A percentile compares a stretch with the other conserved stretches of the same genome.
Evolutionary conservation across 2,113 vertebrate species (phyloP).

Genomic region (Proteles cristata): DNA sequence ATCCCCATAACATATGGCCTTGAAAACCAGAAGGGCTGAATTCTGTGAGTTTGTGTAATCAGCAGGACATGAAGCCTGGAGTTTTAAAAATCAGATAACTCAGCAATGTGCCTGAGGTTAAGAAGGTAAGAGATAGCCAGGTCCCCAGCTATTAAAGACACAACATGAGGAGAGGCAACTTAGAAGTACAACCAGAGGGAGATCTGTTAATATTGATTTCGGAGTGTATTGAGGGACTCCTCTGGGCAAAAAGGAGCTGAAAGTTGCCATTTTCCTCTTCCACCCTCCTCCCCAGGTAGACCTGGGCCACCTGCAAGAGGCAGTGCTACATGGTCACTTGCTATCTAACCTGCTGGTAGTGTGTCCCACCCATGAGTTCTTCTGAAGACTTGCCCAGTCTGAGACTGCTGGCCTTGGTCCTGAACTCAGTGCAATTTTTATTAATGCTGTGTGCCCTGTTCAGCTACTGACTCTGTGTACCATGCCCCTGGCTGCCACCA

Average conservation of each 20-base stretch:
- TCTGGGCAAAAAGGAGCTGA: not conserved
- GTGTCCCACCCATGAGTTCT: not conserved
- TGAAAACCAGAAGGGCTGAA: not conserved
- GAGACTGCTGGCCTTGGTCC: not conserved
- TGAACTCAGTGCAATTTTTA: not conserved
- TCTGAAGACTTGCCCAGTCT: not conserved
- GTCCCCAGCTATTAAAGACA: not conserved
- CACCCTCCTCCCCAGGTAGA: not conserved
- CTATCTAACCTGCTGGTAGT: not conserved
- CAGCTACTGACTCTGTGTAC: not conserved
- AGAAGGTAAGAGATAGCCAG: not conserved
- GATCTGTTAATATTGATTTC: not conserved
- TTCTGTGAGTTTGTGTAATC: not conserved
- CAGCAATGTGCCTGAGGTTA: not conserved
- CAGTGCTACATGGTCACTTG: not conserved
- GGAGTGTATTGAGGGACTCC: not conserved
- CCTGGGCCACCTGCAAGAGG: not conserved
- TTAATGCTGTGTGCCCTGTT: not conserved
- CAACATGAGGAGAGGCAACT: not conserved
- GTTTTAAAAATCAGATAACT: no score
- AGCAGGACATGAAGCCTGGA: no score
- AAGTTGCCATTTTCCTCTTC: not conserved
- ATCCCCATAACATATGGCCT: not conserved
- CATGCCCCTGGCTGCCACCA: not conserved
- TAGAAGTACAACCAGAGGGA: not conserved